Evolutionary conservation across 2,888 invertebrate species (phyloP), one percentile per base, ranked within the genome.

Genomic region (Brassicogethes aeneus): DNA sequence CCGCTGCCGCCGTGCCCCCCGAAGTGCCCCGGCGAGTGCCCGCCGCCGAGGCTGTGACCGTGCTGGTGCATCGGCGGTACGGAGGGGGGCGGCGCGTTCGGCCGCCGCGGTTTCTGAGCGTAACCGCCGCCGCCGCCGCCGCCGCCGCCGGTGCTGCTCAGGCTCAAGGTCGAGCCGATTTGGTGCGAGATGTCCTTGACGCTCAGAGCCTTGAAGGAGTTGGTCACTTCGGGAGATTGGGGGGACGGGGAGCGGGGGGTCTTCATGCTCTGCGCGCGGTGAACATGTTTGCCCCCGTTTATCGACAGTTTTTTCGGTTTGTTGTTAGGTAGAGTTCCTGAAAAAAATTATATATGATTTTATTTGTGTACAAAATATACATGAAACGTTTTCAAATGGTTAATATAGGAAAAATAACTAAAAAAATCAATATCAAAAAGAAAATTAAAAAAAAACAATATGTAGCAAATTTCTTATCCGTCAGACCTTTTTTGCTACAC

Each of bases 261-360:
- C 65, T 85, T 76, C 86, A 90, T 85, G 65, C 89, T 89, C 64
- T 88, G 89, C 32, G 72, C 60, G 38, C 48, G 42, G 30, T 45
- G 46, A 37, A 42, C 47, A 29, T 49, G 40, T 41, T 67, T 75
- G n/a, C n/a, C n/a, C 1, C 77, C 74, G 47, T 77, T 77, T 16
- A 76, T 66, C 37, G 72, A 66, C 10, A 79, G 64, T 45, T 79
- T 80, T 64, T 82, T 82, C 16, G 78, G 79, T 29, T 82, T 81
- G n/a, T n/a, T n/a, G 2, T 81, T 79, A 23, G 77, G 76, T 2
- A 81, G 82, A 60, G 77, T 75, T 8, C 62, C 65, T 64, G 43
- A 30, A 58, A 36, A 39, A 38, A 17, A 36, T 10, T 40, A n/a
- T 8, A 10, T 33, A 8, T 14, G 14, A 29, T n/a, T 29, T 37